These are phyloP conservation scores for Brachionus plicatilis DNA, from an alignment of 1,140 invertebrate species.

Conservation along the genomic window DNA sequence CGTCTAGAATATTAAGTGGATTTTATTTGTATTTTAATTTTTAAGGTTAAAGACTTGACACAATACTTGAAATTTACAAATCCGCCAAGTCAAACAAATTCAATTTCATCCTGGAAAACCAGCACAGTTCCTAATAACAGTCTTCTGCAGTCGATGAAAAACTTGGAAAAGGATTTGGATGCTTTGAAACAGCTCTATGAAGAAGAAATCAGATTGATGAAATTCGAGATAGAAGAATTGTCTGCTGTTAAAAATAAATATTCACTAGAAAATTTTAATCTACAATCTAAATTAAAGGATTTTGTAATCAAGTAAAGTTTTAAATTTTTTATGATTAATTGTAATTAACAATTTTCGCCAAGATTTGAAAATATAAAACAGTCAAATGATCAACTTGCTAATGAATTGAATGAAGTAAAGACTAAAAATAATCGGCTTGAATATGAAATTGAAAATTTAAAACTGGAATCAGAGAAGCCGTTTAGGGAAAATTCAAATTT, in stretches of 20 bases:
- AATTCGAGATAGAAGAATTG: conserved; percentile 22
- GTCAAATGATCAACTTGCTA: conserved; percentile 1
- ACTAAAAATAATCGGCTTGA: conserved; percentile 26
- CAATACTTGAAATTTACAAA: conserved; percentile 13
- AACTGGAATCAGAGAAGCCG: neutral
- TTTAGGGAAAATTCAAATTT: conserved; percentile 3
- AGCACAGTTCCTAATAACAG: conserved; percentile 1
- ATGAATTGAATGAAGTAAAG: conserved; percentile 28
- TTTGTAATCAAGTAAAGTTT: neutral
- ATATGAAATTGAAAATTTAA: conserved; percentile 15
- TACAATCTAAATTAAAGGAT: neutral
- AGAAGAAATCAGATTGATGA: conserved; percentile 21
- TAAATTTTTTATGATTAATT: too few relatives aligned
- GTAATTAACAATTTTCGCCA: neutral
- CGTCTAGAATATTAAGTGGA: neutral
- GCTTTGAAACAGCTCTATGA: conserved; percentile 31
- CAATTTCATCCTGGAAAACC: neutral
- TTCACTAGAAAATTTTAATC: conserved; percentile 7
- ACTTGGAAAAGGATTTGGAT: conserved; percentile 30
- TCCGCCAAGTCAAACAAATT: neutral
- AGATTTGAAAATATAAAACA: conserved; percentile 27
- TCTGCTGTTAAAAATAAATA: conserved; percentile 36
- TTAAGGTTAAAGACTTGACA: conserved; percentile 23
- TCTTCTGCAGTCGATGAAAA: neutral
- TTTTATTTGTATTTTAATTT: neutral